Base-by-base conservation (phyloP, 2,797 vertebrate species). In the Sciurus vulgaris region DNA sequence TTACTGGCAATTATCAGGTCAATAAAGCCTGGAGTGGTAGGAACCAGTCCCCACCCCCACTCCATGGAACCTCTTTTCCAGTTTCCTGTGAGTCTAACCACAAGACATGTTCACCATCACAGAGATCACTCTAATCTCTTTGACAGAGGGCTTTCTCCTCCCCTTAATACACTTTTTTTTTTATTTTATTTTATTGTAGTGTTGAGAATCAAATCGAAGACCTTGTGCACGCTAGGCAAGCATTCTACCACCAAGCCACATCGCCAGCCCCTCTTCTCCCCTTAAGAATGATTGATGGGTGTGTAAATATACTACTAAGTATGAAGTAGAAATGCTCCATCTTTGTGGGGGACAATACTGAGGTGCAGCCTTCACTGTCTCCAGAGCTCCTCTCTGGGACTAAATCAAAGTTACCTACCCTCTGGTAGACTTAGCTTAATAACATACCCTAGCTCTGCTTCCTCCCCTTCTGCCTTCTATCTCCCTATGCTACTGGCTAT, bases 321-420 rank as follows among this genome's bases (percentile, higher is more conserved):
- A 22, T 59, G 47, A 90, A 54, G 24, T 86, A 89, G 38, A 89
- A 54, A 22, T 49, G 38, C 51, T 54, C 15, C 30, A 35, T 47
- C 38, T 74, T 35, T 51, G 5, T 82, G 78, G 61, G 63, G 49
- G 22, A 81, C 28, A 83, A 20, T 82, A 82, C 38, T 86, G n/a
- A 54, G 6, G n/a, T 51, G 5, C 76, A 26, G 38, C 18, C 33
- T 79, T 92, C n/a, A 84, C 14, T 49, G 30, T 51, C 28, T 89
- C 14, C 33, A 95, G 35, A 92, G 35, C 35, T 79, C 33, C 9
- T 24, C 65, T 86, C 72, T 59, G 61, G 3, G 7, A 84, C 17
- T 51, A 24, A 94, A 59, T 10, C 65, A 44, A 86, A 95, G 59
- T 83, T 56, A 76, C 67, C 74, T 82, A 61, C n/a, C 56, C 56